phyloP scores from a whole-genome alignment of 2,797 vertebrate genomes.

The Gymnopithys bicolor region DNA sequence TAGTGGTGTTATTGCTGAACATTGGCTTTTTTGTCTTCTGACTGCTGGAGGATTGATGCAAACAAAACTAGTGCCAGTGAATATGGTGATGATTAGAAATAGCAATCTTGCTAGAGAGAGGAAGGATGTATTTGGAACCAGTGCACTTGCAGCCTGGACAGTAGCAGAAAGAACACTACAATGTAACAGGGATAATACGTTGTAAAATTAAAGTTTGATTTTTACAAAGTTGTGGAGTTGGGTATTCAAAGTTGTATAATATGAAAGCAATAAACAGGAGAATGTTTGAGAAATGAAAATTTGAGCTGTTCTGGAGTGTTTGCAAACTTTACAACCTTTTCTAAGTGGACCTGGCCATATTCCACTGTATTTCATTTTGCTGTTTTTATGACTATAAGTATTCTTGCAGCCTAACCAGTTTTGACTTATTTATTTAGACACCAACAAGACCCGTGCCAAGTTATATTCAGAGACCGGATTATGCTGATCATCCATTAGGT shows the following conservation, averaged over 20 bases:
- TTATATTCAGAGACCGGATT: slow-evolving; percentile 97
- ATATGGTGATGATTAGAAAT: not conserved
- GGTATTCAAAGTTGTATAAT: not conserved
- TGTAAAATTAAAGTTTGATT: not conserved
- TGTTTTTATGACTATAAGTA: not conserved
- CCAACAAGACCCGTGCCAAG: slow-evolving; percentile 91
- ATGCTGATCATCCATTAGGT: slow-evolving; percentile 98
- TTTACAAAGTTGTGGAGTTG: not conserved
- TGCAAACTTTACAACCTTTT: not conserved
- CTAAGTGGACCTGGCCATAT: not conserved
- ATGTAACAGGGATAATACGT: not conserved
- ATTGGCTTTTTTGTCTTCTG: not conserved
- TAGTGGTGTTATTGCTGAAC: not conserved
- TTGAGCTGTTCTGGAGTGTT: not conserved
- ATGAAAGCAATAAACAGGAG: not conserved
- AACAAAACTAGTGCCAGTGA: not conserved
- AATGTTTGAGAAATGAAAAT: not conserved
- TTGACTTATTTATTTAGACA: slow-evolving; percentile 80
- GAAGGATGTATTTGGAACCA: not conserved
- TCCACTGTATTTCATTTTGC: not conserved
- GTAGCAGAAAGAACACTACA: not conserved
- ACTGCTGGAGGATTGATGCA: not conserved
- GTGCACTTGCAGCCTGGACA: not conserved
- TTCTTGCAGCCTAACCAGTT: slow-evolving; percentile 37
- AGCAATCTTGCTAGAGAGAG: not conserved